A percentile compares a stretch with the other conserved stretches of the same genome.
phyloP scores from a whole-genome alignment of 2,888 invertebrate genomes.

The Pherbina coryleti region DNA sequence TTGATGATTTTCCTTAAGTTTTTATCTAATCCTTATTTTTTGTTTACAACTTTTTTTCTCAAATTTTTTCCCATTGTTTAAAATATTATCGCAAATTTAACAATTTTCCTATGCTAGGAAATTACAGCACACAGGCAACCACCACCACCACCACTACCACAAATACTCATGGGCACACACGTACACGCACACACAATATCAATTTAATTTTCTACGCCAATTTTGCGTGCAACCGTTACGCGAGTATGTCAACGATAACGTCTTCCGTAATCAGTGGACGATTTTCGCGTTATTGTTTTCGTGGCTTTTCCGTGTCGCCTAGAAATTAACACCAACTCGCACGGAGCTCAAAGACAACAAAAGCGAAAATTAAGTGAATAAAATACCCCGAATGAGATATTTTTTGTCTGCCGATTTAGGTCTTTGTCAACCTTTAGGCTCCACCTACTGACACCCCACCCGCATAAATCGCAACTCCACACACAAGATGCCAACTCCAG shows the following conservation, averaged over 20 bases:
- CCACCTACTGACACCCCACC: constrained; percentile 53
- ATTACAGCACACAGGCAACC: background rate
- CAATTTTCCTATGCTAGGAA: background rate
- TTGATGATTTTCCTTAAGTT: background rate
- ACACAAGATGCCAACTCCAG: background rate
- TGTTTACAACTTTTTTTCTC: background rate
- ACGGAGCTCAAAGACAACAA: constrained; percentile 30
- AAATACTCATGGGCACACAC: too few relatives aligned
- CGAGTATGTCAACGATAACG: background rate
- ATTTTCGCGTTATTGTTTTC: background rate
- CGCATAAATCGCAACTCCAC: constrained; percentile 62
- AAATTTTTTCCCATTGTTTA: background rate
- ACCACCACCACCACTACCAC: too few relatives aligned
- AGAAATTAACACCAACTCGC: background rate
- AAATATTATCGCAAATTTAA: background rate
- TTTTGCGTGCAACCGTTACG: background rate
- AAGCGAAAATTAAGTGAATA: constrained; percentile 34
- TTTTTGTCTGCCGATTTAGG: background rate
- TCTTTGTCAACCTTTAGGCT: constrained; percentile 33
- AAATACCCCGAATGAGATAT: background rate
- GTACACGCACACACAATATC: too few relatives aligned
- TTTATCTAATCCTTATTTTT: background rate
- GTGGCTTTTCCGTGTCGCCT: background rate
- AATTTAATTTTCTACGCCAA: background rate
- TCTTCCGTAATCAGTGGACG: background rate